Evolutionary conservation across 2,797 vertebrate genomes (phyloP).

Genomic region (Pseudochromis fuscus): DNA sequence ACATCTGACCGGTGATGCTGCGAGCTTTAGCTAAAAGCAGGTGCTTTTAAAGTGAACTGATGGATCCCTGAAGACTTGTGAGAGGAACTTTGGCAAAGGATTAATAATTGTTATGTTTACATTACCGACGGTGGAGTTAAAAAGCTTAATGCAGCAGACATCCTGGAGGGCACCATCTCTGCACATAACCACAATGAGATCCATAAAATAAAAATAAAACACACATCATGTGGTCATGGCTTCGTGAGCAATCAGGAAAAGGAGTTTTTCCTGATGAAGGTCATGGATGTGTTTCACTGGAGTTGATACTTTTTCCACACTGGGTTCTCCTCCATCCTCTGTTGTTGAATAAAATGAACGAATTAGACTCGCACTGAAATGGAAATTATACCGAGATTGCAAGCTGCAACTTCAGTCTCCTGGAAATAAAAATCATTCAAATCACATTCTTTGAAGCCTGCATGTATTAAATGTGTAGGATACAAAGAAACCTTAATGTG

Average conservation of each 20-base stretch:
- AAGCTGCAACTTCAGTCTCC: not conserved
- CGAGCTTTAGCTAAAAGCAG: conserved; percentile 2
- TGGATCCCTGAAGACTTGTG: not conserved
- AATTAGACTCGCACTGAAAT: not conserved
- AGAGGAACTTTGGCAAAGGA: not conserved
- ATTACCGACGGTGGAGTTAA: not conserved
- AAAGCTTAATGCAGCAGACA: not conserved
- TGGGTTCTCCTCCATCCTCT: too few species aligned
- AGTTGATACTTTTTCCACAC: not conserved
- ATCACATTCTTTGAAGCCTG: not conserved
- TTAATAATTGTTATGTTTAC: conserved; percentile 7
- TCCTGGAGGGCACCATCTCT: not conserved
- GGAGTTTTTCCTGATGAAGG: not conserved
- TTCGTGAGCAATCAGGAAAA: not conserved
- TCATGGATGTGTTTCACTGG: not conserved
- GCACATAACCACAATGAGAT: not conserved
- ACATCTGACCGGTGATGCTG: conserved; percentile 15
- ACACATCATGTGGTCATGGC: not conserved
- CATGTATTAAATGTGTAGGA: too few species aligned
- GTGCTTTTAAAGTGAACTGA: conserved; percentile 2
- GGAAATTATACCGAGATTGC: not conserved
- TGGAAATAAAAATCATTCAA: not conserved
- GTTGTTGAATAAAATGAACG: not conserved
- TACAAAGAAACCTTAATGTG: conserved; percentile 10
- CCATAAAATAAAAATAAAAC: too few species aligned